phyloP scores from a whole-genome alignment of 2,797 vertebrate genomes.

The Rhabdomys pumilio region DNA sequence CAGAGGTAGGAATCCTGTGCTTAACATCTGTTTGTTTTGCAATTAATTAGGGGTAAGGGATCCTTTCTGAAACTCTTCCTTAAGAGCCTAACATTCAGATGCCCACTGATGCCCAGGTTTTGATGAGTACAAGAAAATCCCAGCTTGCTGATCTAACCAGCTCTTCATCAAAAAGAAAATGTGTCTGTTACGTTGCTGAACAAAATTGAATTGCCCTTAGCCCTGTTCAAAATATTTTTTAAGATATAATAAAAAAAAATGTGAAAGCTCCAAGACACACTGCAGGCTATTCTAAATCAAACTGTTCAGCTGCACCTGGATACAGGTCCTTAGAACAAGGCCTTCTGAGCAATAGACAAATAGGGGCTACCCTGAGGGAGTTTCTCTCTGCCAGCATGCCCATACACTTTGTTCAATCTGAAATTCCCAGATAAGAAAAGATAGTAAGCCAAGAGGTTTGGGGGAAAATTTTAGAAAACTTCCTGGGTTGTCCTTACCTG shows the following conservation, averaged over 20 bases:
- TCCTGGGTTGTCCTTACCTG: background rate
- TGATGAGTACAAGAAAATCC: conserved; percentile 61
- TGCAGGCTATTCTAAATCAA: conserved; percentile 32
- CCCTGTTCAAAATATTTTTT: conserved; percentile 9
- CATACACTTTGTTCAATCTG: background rate
- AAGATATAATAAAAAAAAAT: conserved; percentile 64
- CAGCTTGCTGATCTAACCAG: conserved; percentile 63
- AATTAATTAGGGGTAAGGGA: conserved; percentile 66
- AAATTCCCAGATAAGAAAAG: background rate
- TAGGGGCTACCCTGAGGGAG: no score
- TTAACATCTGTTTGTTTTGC: conserved; percentile 72
- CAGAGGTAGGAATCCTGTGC: conserved; percentile 14
- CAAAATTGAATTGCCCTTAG: conserved; percentile 56
- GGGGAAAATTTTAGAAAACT: background rate
- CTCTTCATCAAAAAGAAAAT: conserved; percentile 75
- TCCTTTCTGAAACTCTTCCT: conserved; percentile 65
- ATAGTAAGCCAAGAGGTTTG: background rate
- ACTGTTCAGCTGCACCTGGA: background rate
- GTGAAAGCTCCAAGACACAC: background rate
- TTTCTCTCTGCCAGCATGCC: no score
- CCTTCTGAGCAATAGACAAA: background rate
- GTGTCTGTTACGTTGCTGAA: conserved; percentile 60
- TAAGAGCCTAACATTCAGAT: conserved; percentile 60
- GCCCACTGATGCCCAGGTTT: conserved; percentile 44
- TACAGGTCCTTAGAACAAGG: background rate